Percentiles rank a stretch among this genome's conserved stretches.
Evolutionary conservation across 2,113 vertebrate genomes (phyloP).

Genomic region (Odobenus rosmarus): DNA sequence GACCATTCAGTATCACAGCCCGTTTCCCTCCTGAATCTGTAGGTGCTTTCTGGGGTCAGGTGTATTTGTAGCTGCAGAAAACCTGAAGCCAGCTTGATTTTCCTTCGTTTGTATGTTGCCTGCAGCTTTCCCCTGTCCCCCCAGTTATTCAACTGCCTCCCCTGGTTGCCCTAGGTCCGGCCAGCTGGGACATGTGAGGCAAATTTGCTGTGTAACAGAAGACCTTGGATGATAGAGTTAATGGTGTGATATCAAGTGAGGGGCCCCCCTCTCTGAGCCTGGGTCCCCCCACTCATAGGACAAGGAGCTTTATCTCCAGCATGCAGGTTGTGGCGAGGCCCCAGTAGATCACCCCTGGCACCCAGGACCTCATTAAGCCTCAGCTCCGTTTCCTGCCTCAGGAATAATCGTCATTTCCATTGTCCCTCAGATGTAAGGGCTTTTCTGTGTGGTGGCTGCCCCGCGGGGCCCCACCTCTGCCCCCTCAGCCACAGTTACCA

Average conservation of each 20-base stretch:
- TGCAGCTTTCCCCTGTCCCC: rapidly evolving
- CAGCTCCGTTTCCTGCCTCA: background rate
- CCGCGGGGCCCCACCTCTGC: too few species aligned
- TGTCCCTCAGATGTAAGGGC: background rate
- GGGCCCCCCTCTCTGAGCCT: background rate
- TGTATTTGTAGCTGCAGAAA: background rate
- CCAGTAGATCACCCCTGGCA: rapidly evolving
- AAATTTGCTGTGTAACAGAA: rapidly evolving
- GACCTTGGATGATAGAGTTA: too few species aligned
- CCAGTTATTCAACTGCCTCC: background rate
- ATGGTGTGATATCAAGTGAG: background rate
- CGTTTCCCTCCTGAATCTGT: too few species aligned
- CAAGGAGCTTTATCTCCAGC: too few species aligned
- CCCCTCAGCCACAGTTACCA: background rate
- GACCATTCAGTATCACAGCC: rapidly evolving
- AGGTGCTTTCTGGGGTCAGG: background rate
- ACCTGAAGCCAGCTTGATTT: background rate
- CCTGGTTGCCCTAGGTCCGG: rapidly evolving
- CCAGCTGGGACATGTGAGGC: background rate
- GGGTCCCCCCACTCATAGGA: rapidly evolving
- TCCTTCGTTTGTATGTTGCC: background rate
- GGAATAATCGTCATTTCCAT: rapidly evolving
- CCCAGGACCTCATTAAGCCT: background rate
- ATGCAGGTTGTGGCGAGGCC: rapidly evolving
- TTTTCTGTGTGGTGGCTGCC: background rate